Percentiles rank a stretch among this genome's conserved stretches.
phyloP scores from a whole-genome alignment of 2,797 vertebrate genomes.

The Mus spretus region DNA sequence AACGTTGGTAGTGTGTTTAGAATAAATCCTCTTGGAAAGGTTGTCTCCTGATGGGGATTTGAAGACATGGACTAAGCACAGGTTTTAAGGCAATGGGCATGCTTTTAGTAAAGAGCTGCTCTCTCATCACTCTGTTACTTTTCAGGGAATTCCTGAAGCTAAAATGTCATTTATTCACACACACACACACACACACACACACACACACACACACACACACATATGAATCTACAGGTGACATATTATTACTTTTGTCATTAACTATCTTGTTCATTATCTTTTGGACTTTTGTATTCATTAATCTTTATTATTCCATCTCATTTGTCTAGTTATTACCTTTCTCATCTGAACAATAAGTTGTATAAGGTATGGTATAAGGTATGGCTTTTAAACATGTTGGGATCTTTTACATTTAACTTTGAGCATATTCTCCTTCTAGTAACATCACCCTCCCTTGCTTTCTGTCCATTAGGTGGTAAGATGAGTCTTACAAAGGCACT shows the following conservation, averaged over 20 bases:
- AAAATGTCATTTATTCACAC: not conserved
- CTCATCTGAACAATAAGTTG: not conserved
- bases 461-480: not conserved
- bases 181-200: too few relatives aligned
- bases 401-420: not conserved
- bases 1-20: not conserved
- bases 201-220: too few relatives aligned
- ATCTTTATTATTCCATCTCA: not conserved
- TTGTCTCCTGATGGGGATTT: not conserved
- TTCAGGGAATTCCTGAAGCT: not conserved
- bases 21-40: not conserved
- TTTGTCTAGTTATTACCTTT: constrained; percentile 22
- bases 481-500: constrained; percentile 22
- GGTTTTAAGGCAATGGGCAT: not conserved
- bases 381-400: not conserved
- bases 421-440: not conserved
- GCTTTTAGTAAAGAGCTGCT: not conserved
- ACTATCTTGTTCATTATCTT: not conserved
- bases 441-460: not conserved
- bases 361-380: not conserved
- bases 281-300: not conserved
- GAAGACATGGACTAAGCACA: not conserved
- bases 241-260: not conserved
- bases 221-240: not conserved
- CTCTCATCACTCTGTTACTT: not conserved